Evolutionary conservation across 37 sponge, comb jelly and placozoan genomes (phyloP).

Genomic region (Corticium candelabrum): DNA sequence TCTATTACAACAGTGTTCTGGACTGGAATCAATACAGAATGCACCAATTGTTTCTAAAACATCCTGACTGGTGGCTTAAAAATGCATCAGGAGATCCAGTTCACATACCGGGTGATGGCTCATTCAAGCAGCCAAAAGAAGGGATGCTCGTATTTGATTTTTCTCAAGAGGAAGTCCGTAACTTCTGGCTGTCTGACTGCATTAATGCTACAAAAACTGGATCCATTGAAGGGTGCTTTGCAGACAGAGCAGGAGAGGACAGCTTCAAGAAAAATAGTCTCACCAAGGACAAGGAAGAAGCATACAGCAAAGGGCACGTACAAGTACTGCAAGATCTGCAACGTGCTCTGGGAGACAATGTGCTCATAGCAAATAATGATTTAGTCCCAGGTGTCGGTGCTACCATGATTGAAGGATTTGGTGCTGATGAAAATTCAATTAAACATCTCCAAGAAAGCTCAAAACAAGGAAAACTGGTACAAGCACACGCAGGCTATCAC

Average conservation of each 20-base stretch:
- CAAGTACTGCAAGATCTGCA: constrained; percentile 6
- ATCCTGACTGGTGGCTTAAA: background rate
- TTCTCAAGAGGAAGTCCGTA: constrained; percentile 9
- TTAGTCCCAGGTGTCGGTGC: constrained; percentile 26
- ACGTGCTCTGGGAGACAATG: background rate
- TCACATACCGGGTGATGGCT: background rate
- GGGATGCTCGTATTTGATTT: constrained; percentile 16
- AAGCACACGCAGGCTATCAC: constrained; percentile 27
- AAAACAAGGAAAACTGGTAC: constrained; percentile 13
- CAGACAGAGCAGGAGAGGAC: constrained; percentile 9
- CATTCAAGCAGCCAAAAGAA: constrained; percentile 10
- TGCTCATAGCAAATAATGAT: background rate
- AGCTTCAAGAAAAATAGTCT: background rate
- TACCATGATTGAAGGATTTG: constrained; percentile 31
- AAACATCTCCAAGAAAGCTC: constrained; percentile 8
- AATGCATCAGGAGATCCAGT: background rate
- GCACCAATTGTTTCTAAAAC: background rate
- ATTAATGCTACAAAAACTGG: constrained; percentile 22
- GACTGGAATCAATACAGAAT: background rate
- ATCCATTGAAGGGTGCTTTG: constrained; percentile 35
- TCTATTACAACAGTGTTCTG: constrained; percentile 5
- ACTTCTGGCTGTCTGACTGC: constrained; percentile 9
- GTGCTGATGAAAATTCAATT: constrained; percentile 19
- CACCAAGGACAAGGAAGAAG: constrained; percentile 23
- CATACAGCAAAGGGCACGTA: constrained; percentile 7